Percentiles rank a stretch among this genome's conserved stretches.
These are phyloP conservation scores for Caenorhabditis sp. DNA, from an alignment of 2,888 invertebrate species.

Conservation along the genomic window DNA sequence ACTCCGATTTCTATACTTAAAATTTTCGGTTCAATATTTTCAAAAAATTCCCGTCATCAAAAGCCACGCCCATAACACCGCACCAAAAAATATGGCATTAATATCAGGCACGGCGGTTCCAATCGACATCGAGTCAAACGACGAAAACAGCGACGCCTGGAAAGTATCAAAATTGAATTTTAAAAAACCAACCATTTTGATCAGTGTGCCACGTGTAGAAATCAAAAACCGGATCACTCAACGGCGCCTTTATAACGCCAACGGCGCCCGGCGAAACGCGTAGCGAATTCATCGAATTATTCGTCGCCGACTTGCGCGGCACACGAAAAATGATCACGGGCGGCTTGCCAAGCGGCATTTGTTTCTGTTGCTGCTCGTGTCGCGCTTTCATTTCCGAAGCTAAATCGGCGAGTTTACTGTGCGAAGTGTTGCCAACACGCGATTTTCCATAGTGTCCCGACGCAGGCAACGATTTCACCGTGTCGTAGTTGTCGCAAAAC, in stretches of 20 bases:
- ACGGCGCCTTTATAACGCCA: conserved; percentile 32
- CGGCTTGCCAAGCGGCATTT: too few relatives aligned
- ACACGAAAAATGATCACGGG: conserved; percentile 47
- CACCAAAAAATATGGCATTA: conserved; percentile 67
- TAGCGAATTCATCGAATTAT: conserved; percentile 27
- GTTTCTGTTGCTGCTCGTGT: conserved; percentile 7
- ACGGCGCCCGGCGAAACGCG: conserved; percentile 33
- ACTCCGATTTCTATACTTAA: too few relatives aligned
- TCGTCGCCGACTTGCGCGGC: conserved; percentile 37
- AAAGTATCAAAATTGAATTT: conserved; percentile 16
- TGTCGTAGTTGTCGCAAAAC: conserved; percentile 51
- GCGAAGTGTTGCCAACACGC: conserved; percentile 45
- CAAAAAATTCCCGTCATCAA: not conserved
- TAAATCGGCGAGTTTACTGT: conserved; percentile 28
- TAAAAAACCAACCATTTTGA: conserved; percentile 9
- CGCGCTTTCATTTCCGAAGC: conserved; percentile 19
- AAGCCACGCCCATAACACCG: not conserved
- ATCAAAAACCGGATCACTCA: conserved; percentile 63
- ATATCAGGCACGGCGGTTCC: conserved; percentile 58
- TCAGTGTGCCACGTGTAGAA: conserved; percentile 66
- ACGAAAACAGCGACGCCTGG: conserved; percentile 55
- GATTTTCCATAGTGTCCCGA: conserved; percentile 56
- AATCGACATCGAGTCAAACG: conserved; percentile 56
- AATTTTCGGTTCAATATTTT: too few relatives aligned
- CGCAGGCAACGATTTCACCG: conserved; percentile 55